A percentile compares a stretch with the other conserved stretches of the same genome.
These are phyloP conservation scores for Atta cephalotes DNA, from an alignment of 1,140 invertebrate genomes.

Conservation along the genomic window DNA sequence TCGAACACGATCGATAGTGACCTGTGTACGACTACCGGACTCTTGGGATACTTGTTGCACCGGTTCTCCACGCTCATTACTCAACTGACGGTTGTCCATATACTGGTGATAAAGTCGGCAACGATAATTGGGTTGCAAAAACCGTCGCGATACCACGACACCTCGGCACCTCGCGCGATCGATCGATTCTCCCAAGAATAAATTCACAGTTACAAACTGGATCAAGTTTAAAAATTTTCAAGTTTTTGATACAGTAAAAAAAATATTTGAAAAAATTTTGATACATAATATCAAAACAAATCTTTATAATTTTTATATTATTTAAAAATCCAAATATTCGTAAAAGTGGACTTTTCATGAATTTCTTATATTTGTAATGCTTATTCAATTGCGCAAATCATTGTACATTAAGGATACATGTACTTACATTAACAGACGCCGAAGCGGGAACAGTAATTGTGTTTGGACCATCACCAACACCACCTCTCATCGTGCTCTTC, in stretches of 20 bases:
- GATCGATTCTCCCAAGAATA: constrained; percentile 38
- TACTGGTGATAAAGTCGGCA: constrained; percentile 71
- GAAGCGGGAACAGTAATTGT: constrained; percentile 85
- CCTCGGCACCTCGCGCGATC: constrained; percentile 20
- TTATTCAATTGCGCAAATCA: neutral
- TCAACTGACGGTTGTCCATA: constrained; percentile 67
- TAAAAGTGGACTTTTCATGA: neutral
- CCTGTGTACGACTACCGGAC: constrained; percentile 49
- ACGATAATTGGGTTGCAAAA: constrained; percentile 65
- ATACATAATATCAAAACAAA: neutral
- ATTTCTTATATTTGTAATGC: neutral
- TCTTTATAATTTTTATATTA: neutral
- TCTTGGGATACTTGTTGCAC: constrained; percentile 73
- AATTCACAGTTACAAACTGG: neutral
- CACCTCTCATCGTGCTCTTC: constrained; percentile 83
- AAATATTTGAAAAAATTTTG: neutral
- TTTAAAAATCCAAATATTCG: neutral
- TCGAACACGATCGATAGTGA: constrained; percentile 70
- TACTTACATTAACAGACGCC: constrained; percentile 80
- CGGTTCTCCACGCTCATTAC: constrained; percentile 72
- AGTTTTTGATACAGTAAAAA: neutral
- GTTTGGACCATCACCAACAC: constrained; percentile 81
- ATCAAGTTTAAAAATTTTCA: constrained; percentile 4
- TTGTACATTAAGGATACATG: neutral
- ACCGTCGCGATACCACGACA: constrained; percentile 45